Evolutionary conservation across 2,888 invertebrate genomes (phyloP).

Genomic region (Ceriagrion tenellum): DNA sequence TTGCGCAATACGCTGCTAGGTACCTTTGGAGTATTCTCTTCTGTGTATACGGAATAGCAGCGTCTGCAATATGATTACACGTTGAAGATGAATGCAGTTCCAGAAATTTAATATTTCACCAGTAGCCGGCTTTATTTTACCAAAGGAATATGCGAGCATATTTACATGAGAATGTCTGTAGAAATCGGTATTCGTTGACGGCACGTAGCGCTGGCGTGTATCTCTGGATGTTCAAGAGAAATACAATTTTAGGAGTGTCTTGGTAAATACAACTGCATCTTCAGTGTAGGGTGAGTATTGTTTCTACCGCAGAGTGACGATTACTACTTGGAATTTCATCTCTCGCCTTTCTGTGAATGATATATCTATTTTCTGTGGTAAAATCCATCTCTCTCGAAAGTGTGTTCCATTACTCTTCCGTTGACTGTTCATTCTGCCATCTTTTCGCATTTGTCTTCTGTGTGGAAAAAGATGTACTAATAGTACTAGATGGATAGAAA

Average conservation of each 20-base stretch:
- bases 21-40: neutral
- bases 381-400: neutral
- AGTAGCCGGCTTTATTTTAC: neutral
- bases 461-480: neutral
- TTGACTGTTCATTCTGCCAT: neutral
- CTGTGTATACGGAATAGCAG: neutral
- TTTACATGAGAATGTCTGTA: neutral
- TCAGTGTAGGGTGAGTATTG: neutral
- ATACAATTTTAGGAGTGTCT: neutral
- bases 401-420: neutral
- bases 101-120: neutral
- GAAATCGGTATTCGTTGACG: neutral
- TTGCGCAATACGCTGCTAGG: too few relatives aligned
- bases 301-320: neutral
- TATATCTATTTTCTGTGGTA: neutral
- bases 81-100: neutral
- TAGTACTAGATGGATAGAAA: too few relatives aligned
- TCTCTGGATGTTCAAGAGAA: neutral
- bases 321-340: neutral
- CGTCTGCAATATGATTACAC: neutral
- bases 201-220: neutral
- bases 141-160: neutral
- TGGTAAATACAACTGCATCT: neutral
- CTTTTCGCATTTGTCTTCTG: neutral
- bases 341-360: neutral